Conservation (phyloP, 2,797 vertebrate species). For the Epinephelus awoara region DNA sequence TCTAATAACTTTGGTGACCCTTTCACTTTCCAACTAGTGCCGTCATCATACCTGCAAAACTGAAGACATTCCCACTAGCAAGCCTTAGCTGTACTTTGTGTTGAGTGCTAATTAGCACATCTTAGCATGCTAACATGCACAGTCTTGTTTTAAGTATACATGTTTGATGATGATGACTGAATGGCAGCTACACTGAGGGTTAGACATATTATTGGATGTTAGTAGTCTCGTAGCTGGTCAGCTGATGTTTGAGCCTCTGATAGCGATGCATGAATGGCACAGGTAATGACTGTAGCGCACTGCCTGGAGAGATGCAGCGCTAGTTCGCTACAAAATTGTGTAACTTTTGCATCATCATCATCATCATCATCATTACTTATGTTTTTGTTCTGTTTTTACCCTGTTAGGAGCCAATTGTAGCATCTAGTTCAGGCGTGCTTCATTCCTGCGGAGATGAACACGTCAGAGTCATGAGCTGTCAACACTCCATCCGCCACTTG, state of each 20-base stretch:
- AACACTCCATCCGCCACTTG: slow-evolving; percentile 64
- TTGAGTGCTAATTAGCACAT: too few relatives aligned
- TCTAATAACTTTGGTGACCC: neutral
- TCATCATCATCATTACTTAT: neutral
- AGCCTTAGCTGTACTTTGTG: too few relatives aligned
- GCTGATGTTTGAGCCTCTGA: neutral
- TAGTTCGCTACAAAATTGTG: slow-evolving; percentile 1
- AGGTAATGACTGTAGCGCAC: neutral
- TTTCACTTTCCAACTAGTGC: too few relatives aligned
- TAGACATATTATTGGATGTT: neutral
- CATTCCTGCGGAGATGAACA: slow-evolving; percentile 61
- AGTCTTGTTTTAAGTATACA: neutral
- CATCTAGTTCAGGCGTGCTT: slow-evolving; percentile 32
- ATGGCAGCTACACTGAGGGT: neutral
- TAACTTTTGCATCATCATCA: neutral
- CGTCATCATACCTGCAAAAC: too few relatives aligned
- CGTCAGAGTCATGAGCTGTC: slow-evolving; percentile 72
- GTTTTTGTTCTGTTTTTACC: neutral
- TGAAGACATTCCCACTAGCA: too few relatives aligned
- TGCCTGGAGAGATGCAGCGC: neutral
- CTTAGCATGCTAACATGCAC: neutral
- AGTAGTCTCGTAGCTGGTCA: neutral
- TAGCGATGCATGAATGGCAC: neutral
- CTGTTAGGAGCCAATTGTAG: neutral
- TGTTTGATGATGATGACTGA: neutral